These are phyloP conservation scores for Babyrousa celebensis DNA, from an alignment of 2,797 vertebrate genomes.

Conservation along the genomic window DNA sequence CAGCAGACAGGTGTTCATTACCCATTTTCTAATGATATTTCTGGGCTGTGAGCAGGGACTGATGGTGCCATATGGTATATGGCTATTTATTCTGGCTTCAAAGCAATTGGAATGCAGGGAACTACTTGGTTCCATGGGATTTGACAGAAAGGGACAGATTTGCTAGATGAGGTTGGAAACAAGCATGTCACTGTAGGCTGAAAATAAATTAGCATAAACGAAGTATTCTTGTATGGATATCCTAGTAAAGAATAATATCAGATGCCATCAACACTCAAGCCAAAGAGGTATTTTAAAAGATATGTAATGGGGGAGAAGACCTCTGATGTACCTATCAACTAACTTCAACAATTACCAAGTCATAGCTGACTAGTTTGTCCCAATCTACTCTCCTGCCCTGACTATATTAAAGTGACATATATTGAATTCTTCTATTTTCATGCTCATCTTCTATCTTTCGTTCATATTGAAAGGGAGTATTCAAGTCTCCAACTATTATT, in stretches of 20 bases:
- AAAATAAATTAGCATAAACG: constrained; percentile 43
- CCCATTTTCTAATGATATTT: constrained; percentile 77
- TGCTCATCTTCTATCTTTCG: too few species aligned
- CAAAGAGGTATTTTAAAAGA: constrained; percentile 32
- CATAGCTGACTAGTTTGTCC: not conserved
- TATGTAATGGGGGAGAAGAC: not conserved
- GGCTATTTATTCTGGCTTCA: constrained; percentile 75
- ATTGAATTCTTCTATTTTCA: too few species aligned
- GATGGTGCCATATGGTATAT: constrained; percentile 24
- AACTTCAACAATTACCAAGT: constrained; percentile 42
- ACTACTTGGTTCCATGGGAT: constrained; percentile 36
- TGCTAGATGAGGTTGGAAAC: constrained; percentile 66
- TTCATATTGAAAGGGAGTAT: too few species aligned
- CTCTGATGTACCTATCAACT: not conserved
- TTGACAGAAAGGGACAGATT: constrained; percentile 72
- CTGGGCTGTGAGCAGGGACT: constrained; percentile 59
- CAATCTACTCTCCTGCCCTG: not conserved
- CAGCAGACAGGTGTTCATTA: constrained; percentile 53
- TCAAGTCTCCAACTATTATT: too few species aligned
- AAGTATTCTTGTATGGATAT: constrained; percentile 8
- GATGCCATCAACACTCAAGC: not conserved
- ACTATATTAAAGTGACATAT: constrained; percentile 1
- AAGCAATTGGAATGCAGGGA: constrained; percentile 59
- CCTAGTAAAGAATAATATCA: constrained; percentile 49
- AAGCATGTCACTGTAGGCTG: constrained; percentile 64